Base-by-base conservation (phyloP, 2,888 invertebrate species). In the Aricia artaxerxes region DNA sequence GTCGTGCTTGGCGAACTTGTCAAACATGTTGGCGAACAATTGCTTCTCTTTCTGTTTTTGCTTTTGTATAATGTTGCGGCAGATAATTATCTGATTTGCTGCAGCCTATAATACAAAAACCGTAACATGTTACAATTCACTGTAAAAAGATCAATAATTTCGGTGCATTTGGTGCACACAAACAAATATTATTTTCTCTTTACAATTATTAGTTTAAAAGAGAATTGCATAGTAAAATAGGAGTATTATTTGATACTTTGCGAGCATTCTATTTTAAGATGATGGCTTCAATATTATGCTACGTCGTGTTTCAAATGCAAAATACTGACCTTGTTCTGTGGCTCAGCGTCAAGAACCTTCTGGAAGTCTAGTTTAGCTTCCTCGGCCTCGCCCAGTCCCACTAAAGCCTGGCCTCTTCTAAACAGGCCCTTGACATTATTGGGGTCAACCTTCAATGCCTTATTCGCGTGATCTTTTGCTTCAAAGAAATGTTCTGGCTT, bases 11-110 rank as follows among this genome's bases (percentile, higher is more conserved):
- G 97, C 97, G 92, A 98, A 97, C 92, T 98, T 98, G 85, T 98
- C 97, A 92, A 99, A 99, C 98, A 99, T 99, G 90, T 98, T 98
- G 16, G 97, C 97, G 90, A 98, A 99, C 60, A 98, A 95, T 87
- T 97, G 96, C 93, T 97, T 98, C 90, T 99, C 98, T 81, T 96
- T 96, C 79, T 96, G 95, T 82, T 96, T 95, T 85, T 97, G 96
- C 83, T 97, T 96, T 88, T 97, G 97, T 31, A 98, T 95, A 81
- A 96, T 95, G 80, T 96, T 95, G 81, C 96, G 96, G 91, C 98
- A 98, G 78, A 96, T 88, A 7, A 92, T 87, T 61, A 98, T 93
- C 89, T 98, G 97, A 86, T 97, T 96, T 60, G 95, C 95, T 0
- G 98, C 99, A n/a, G 98, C 98, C 93, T 95, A 88, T 40, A 38